These are phyloP conservation scores for Paradoxurus hermaphroditus DNA, from an alignment of 2,113 vertebrate genomes.

Conservation along the genomic window DNA sequence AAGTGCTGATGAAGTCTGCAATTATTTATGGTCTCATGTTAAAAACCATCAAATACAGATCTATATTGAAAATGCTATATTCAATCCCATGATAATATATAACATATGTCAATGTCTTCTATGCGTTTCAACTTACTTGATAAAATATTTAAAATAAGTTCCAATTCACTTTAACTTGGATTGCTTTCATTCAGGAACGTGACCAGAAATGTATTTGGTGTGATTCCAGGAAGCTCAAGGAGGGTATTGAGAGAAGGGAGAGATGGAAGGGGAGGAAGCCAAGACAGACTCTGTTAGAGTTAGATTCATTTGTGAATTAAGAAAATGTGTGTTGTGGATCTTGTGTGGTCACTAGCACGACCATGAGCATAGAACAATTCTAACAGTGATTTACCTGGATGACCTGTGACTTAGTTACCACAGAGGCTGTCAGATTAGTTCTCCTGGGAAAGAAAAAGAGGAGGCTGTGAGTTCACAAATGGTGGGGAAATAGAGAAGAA, in stretches of 20 bases:
- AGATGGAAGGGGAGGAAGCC: neutral
- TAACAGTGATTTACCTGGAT: neutral
- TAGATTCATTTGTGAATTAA: neutral
- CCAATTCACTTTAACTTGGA: neutral
- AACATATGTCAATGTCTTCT: neutral
- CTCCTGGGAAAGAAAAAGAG: neutral
- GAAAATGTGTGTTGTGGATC: neutral
- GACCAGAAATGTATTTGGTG: neutral
- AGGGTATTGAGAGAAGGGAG: neutral
- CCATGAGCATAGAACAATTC: neutral
- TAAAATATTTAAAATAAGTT: neutral
- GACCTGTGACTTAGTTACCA: neutral
- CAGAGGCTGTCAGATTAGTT: neutral
- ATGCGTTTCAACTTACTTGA: neutral
- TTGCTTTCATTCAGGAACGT: neutral
- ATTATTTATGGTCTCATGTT: neutral
- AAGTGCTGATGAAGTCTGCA: neutral
- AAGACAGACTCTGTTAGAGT: neutral
- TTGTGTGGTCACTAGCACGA: neutral
- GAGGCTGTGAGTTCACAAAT: neutral
- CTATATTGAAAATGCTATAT: neutral
- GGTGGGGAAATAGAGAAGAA: neutral
- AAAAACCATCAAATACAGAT: neutral
- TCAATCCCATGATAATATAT: neutral
- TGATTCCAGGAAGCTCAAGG: neutral